Evolutionary conservation across 2,888 invertebrate species (phyloP), one percentile per base, ranked within the genome.

Genomic region (Pinctada fucata): DNA sequence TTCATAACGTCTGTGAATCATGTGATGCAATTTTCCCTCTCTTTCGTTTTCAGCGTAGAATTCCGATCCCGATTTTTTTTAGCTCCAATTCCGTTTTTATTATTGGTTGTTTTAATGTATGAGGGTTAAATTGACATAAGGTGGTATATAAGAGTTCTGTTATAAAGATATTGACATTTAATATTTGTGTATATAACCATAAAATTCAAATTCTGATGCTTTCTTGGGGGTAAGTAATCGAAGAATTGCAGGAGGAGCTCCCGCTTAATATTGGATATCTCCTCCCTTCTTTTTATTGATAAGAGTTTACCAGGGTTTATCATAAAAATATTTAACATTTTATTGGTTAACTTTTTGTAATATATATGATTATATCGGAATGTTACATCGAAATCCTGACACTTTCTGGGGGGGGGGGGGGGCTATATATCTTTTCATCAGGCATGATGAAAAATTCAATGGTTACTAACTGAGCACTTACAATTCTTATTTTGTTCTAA

Each of bases 31-130:
- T 58, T 58, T 58, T 58, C 58, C 58, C 58, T 58, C 58, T 58
- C 58, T 58, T 58, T 58, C 58, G 58, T 58, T 58, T 58, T 58
- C 58, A 58, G 58, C 58, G 58, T 58, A 58, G 58, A 58, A 58
- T 58, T 58, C 58, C 58, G 58, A 58, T 58, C 58, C 58, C 58
- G 13, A 58, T 58, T 58, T 31, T 31, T 13, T 58, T 58, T 58
- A 58, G 58, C 58, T 13, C 1, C 58, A 58, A 58, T 58, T 58
- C 13, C 58, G 8, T 13, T 58, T 58, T 58, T 1, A 58, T 58
- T 58, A 58, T 58, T 58, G 58, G 58, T 58, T 58, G 31, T 58
- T 58, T 58, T 58, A 58, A 58, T 58, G 58, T 58, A 58, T 58
- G 58, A 13, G 58, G 58, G 58, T 58, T 58, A 58, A 58, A 58